Base-by-base conservation (phyloP, 2,797 vertebrate species). In the Epinephelus coioides region DNA sequence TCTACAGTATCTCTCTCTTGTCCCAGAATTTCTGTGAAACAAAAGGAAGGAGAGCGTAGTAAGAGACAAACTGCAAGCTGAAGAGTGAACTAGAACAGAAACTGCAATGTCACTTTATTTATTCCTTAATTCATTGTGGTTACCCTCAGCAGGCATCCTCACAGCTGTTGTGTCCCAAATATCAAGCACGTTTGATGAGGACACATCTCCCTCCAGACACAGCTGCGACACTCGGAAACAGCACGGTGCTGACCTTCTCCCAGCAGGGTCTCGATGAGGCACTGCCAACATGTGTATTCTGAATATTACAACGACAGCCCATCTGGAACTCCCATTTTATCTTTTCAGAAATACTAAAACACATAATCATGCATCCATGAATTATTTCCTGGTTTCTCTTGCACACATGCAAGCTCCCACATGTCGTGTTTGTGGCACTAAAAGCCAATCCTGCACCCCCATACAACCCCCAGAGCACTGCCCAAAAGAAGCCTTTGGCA, bases 231-330 rank as follows among this genome's bases (percentile, higher is more conserved):
- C 50, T 62, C 10, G 2, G 63, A n/a, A 77, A 67, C 80, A 85
- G 78, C 27, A 17, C 63, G 55, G 23, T 0, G 7, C 57, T 83
- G 84, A 88, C 80, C 86, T 80, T 85, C 64, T 77, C 69, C 11
- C 76, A 64, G 78, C 73, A 47, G 60, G 82, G 44, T 2, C 44
- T 69, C 21, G 5, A 75, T 64, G 64, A 82, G 66, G 76, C 25
- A 8, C 70, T 23, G 63, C 44, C 59, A n/a, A 76, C 67, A 65
- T 78, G 74, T 62, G 69, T 50, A 34, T 18, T 64, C 72, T 78
- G 38, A 73, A 50, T 67, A 23, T 76, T 73, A 68, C 34, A 54
- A 40, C 6, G 38, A 40, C 11, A 69, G 38, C 25, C 43, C 43
- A 67, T 69, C 44, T 64, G 62, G 25, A 60, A 43, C 67, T 84